Evolutionary conservation across 2,797 vertebrate species (phyloP).

Genomic region (Lophotriccus pileatus): DNA sequence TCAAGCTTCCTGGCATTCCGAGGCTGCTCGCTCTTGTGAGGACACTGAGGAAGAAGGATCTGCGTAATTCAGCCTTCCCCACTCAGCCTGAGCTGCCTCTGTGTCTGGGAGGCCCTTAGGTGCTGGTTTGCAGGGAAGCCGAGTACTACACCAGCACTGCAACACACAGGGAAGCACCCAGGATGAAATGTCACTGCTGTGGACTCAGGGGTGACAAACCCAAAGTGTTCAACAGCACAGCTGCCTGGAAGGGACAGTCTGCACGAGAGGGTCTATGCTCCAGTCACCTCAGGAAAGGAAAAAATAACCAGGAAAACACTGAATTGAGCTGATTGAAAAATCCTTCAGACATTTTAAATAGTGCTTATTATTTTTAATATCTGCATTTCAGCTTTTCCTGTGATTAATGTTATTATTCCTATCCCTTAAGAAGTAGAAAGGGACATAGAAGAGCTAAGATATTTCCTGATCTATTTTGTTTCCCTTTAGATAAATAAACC

Average conservation of each 20-base stretch:
- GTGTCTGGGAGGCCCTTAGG: not conserved
- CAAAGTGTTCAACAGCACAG: not conserved
- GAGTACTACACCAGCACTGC: not conserved
- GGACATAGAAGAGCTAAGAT: not conserved
- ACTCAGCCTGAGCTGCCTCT: not conserved
- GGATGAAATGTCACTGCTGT: not conserved
- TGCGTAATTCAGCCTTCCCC: not conserved
- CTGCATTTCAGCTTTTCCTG: not conserved
- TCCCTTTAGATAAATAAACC: slow-evolving; percentile 28
- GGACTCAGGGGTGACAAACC: not conserved
- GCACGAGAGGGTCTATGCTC: not conserved
- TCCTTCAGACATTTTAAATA: not conserved
- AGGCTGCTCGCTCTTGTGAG: not conserved
- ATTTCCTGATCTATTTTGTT: slow-evolving; percentile 14
- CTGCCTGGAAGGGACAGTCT: not conserved
- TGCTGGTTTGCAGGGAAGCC: fast-evolving
- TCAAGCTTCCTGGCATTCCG: fast-evolving
- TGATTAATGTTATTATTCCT: not conserved
- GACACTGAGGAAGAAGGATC: not conserved
- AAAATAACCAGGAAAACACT: not conserved
- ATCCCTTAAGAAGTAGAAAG: not conserved
- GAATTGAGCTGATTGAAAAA: not conserved
- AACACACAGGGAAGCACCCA: not conserved
- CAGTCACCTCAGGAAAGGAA: not conserved
- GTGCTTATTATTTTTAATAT: not conserved